These are phyloP conservation scores for Eulithis testata DNA, from an alignment of 2,888 invertebrate species.

Conservation along the genomic window DNA sequence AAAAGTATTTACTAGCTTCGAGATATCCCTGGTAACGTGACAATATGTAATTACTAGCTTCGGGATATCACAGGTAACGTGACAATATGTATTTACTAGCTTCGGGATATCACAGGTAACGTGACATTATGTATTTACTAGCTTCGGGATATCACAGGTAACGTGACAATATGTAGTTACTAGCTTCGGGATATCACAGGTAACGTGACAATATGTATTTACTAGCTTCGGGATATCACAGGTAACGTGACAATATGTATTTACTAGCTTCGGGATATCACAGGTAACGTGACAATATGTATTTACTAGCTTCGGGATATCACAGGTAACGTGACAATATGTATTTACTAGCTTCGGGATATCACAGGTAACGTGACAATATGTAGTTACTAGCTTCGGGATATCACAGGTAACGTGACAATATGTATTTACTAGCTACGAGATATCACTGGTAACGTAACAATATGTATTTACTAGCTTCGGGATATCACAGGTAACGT, in stretches of 20 bases:
- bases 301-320: too few species aligned
- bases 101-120: conserved; percentile 46
- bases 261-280: too few species aligned
- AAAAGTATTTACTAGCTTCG: too few species aligned
- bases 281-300: conserved; percentile 39
- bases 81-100: too few species aligned
- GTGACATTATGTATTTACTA: too few species aligned
- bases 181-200: conserved; percentile 46
- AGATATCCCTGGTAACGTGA: conserved; percentile 43
- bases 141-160: conserved; percentile 48
- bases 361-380: conserved; percentile 40
- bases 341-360: too few species aligned
- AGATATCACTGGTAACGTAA: conserved; percentile 43
- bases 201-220: conserved; percentile 25
- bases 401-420: conserved; percentile 41
- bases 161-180: background rate
- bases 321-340: conserved; percentile 39
- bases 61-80: conserved; percentile 45
- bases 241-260: conserved; percentile 39
- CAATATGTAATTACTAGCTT: too few species aligned
- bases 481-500: conserved; percentile 45
- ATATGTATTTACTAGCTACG: too few species aligned
- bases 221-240: too few species aligned
- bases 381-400: too few species aligned
- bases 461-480: too few species aligned